Evolutionary conservation across 2,797 vertebrate species (phyloP).

Genomic region (Chanos chanos): DNA sequence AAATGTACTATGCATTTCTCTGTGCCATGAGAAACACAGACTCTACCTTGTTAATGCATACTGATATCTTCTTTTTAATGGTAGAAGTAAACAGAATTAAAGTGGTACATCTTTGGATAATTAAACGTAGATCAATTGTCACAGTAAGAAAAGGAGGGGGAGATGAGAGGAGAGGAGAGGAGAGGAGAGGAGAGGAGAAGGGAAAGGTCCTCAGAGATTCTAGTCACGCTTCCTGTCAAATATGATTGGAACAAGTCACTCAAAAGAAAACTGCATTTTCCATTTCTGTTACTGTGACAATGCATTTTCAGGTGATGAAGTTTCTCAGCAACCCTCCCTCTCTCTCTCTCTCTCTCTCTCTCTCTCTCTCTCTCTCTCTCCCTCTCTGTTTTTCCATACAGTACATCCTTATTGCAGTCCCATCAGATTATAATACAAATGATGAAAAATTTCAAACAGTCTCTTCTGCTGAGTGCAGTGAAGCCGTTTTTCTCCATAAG

Average conservation of each 20-base stretch:
- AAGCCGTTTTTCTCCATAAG: too few relatives aligned
- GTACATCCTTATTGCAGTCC: not conserved
- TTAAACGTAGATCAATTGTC: not conserved
- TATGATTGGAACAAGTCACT: slow-evolving; percentile 32
- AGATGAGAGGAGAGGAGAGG: not conserved
- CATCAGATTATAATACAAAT: too few relatives aligned
- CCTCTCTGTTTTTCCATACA: not conserved
- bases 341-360: not conserved
- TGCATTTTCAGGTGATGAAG: slow-evolving; percentile 12
- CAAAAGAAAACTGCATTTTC: slow-evolving; percentile 38
- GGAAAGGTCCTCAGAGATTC: slow-evolving; percentile 6
- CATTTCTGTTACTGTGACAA: slow-evolving; percentile 13
- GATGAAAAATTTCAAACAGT: too few relatives aligned
- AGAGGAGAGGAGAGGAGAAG: slow-evolving; percentile 3
- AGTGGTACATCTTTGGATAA: too few relatives aligned
- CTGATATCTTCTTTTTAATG: too few relatives aligned
- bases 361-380: not conserved
- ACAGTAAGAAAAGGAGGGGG: not conserved
- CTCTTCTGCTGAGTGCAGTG: too few relatives aligned
- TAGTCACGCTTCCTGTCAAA: slow-evolving; percentile 22
- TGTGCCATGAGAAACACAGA: too few relatives aligned
- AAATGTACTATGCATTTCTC: too few relatives aligned
- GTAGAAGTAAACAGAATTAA: not conserved
- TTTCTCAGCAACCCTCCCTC: slow-evolving; percentile 21
- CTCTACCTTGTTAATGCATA: too few relatives aligned